Base-by-base conservation (phyloP, 2,888 invertebrate genomes). In the Pyrrhia umbra region DNA sequence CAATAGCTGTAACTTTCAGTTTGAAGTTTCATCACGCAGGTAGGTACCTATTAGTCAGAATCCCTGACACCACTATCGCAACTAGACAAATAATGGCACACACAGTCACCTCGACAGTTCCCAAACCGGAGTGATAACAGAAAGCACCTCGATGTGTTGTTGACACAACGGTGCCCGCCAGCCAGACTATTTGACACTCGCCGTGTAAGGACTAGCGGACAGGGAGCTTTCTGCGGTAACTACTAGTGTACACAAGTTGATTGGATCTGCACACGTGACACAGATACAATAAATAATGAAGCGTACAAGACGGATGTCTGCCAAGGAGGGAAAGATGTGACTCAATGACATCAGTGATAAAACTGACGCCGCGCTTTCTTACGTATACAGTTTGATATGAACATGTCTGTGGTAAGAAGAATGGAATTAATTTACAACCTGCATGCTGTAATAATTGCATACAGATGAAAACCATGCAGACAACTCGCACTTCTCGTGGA, bases 181-280 rank as follows among this genome's bases (percentile, higher is more conserved):
- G 37, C 21, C 39, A 59, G 56, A 66, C 75, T 76, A 83, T 83
- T 90, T 89, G 88, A 88, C 90, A 89, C 90, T 79, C 57, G 49
- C 89, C 90, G 46, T 85, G 73, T 85, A 72, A 60, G 79, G 80
- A 18, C n/a, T 55, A 85, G 64, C 84, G 34, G 13, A 34, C 34
- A 34, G 34, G 34, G 34, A 34, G n/a, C 34, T 34, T 34, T 9
- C 34, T 13, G 34, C 34, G 34, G n/a, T 34, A 34, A 34, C 13
- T 34, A 5, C 13, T n/a, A 34, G 13, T n/a, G 34, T n/a, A 34
- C 69, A 82, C 74, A 80, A 18, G 42, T 57, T 73, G 70, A 82
- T 79, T 65, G 62, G 51, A 51, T 66, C 20, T 51, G 73, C 75
- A 75, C 65, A 81, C 74, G 75, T 79, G 80, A 79, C 84, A 84